phyloP scores from a whole-genome alignment of 2,113 vertebrate species.

The Sylvia atricapilla region DNA sequence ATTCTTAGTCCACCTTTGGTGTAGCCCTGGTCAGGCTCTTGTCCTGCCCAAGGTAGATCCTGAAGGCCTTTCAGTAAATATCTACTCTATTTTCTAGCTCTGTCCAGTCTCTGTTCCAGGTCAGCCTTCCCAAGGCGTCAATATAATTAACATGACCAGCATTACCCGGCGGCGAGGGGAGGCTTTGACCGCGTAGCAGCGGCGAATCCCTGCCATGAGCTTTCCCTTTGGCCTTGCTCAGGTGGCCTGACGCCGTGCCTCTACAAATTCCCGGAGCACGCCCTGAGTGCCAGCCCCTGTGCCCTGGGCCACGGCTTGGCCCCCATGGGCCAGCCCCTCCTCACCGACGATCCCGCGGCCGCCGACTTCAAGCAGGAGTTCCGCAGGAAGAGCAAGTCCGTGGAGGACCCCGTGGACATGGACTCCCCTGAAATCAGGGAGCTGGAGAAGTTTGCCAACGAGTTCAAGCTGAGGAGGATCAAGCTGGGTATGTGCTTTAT shows the following conservation, averaged over 20 bases:
- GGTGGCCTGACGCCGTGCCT: slow-evolving; percentile 91
- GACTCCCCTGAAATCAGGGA: slow-evolving; percentile 96
- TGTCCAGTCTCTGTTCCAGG: no score
- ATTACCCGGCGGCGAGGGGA: fast-evolving
- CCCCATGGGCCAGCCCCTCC: slow-evolving; percentile 83
- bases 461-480: slow-evolving; percentile 96
- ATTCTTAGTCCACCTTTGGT: no score
- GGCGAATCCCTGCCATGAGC: background rate
- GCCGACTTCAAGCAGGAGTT: slow-evolving; percentile 88
- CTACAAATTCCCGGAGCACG: slow-evolving; percentile 94
- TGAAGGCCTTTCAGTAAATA: no score
- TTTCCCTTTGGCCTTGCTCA: slow-evolving; percentile 37
- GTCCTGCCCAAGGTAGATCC: no score
- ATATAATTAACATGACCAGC: background rate
- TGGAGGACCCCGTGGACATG: slow-evolving; percentile 87
- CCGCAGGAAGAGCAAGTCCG: slow-evolving; percentile 82
- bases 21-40: no score
- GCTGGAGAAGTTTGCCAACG: slow-evolving; percentile 95
- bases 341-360: slow-evolving; percentile 78
- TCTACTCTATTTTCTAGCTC: no score
- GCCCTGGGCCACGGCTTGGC: slow-evolving; percentile 86
- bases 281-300: slow-evolving; percentile 80
- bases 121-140: no score
- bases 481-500: slow-evolving; percentile 85
- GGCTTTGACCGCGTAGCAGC: background rate